These are phyloP conservation scores for Acutogordius australiensis DNA, from an alignment of 2,888 invertebrate species.

Conservation along the genomic window DNA sequence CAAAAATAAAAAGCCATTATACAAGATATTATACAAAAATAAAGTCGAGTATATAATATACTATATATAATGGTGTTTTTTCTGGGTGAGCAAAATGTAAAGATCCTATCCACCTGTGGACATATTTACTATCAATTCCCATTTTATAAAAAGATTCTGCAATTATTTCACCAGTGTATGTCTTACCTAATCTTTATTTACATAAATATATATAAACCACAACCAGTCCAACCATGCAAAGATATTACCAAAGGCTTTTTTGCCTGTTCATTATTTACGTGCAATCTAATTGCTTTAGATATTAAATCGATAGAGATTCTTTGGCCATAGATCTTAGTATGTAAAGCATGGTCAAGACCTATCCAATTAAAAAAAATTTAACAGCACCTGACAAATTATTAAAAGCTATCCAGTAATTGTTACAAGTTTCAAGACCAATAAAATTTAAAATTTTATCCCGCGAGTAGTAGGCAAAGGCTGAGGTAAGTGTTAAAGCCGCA, in stretches of 20 bases:
- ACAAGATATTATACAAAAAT: background rate
- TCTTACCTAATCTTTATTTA: constrained; percentile 53
- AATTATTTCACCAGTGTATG: constrained; percentile 35
- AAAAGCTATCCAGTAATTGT: too few relatives aligned
- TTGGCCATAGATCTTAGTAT: constrained; percentile 31
- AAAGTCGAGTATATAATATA: background rate
- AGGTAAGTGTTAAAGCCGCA: too few relatives aligned
- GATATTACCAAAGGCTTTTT: constrained; percentile 58
- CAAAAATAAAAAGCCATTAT: too few relatives aligned
- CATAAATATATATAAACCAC: too few relatives aligned
- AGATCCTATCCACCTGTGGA: constrained; percentile 49
- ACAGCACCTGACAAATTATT: too few relatives aligned
- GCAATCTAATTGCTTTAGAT: constrained; percentile 36
- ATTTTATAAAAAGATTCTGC: constrained; percentile 26
- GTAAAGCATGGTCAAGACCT: constrained; percentile 21
- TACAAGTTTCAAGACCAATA: too few relatives aligned
- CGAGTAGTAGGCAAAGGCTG: too few relatives aligned
- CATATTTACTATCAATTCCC: constrained; percentile 42
- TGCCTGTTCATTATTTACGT: constrained; percentile 29
- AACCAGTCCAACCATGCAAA: constrained; percentile 69
- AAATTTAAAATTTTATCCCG: too few relatives aligned
- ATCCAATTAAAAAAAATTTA: too few relatives aligned
- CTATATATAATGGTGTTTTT: constrained; percentile 30
- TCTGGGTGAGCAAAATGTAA: constrained; percentile 41
- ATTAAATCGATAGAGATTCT: constrained; percentile 44